Evolutionary conservation across 2,113 vertebrate genomes (phyloP).

Genomic region (Orycteropus afer): DNA sequence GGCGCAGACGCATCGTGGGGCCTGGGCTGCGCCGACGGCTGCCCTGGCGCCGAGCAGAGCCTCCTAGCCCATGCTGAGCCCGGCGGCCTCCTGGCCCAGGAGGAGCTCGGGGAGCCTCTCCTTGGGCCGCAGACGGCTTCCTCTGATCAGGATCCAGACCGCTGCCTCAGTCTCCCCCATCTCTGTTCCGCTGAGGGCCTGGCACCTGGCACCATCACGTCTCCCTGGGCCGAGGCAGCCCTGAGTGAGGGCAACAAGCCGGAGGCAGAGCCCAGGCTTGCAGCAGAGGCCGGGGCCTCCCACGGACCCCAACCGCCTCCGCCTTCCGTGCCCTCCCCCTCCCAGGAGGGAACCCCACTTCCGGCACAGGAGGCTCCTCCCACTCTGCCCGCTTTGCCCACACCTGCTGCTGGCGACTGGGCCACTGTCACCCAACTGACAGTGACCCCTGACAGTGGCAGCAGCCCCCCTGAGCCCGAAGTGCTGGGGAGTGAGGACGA

Average conservation of each 20-base stretch:
- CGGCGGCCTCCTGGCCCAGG: conserved; percentile 24
- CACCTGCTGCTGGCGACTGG: conserved; percentile 58
- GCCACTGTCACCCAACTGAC: accelerated
- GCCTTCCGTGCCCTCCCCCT: conserved; percentile 44
- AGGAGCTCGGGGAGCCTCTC: conserved; percentile 45
- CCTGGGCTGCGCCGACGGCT: conserved; percentile 29
- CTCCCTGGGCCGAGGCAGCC: not conserved
- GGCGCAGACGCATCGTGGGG: not conserved
- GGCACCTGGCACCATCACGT: not conserved
- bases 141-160: not conserved
- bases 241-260: not conserved
- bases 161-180: not conserved
- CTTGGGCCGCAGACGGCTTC: not conserved
- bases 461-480: conserved; percentile 85
- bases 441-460: not conserved
- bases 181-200: not conserved
- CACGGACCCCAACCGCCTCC: not conserved
- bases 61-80: not conserved
- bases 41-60: conserved; percentile 64
- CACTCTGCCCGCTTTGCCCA: conserved; percentile 59
- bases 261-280: conserved; percentile 40
- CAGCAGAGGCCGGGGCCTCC: not conserved
- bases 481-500: conserved; percentile 88
- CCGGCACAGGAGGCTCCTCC: conserved; percentile 65
- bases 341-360: conserved; percentile 66